Base-by-base conservation (phyloP, 92 coral and sea anemone genomes). In the Galaxea fascicularis region DNA sequence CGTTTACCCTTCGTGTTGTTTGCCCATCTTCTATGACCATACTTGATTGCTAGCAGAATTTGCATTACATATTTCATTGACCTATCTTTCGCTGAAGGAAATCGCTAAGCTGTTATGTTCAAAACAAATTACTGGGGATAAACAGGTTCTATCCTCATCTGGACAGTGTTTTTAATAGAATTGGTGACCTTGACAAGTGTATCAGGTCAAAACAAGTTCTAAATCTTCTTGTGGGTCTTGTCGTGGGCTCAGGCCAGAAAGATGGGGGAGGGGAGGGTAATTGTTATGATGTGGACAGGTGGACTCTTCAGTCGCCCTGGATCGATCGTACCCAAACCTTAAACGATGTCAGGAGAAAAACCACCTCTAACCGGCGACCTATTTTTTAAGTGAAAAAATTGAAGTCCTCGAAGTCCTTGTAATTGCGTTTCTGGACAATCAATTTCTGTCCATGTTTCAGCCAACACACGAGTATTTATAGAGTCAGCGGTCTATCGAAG, bases 181-280 rank as follows among this genome's bases (percentile, higher is more conserved):
- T 49, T 74, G 78, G 25, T 53, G 63, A 35, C 45, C 20, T 28
- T 74, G 78, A 6, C 45, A 54, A 74, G 78, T 26, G 78, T 17
- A 25, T 74, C 22, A 20, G 27, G 78, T 51, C 78, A 51, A 31
- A 54, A 46, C 46, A 11, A 49, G 17, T n/a, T 17, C 45, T 53
- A 15, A 52, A 74, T 74, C 78, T 64, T 17, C 41, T 53, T 74
- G 28, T 25, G 27, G 10, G 59, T 49, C 46, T 25, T 45, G 47
- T 25, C 59, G 12, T 22, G 62, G 62, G 3, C 62, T 22, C 7
- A 56, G 41, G 41, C 6, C 2, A 35, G 2, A 35, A 2, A 35
- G 41, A 35, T 35, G 41, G 41, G 41, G 6, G 41, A n/a, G n/a
- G n/a, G n/a, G n/a, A n/a, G n/a, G n/a, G n/a, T n/a, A n/a, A n/a